These are phyloP conservation scores for Melolontha melolontha DNA, from an alignment of 2,888 invertebrate genomes.

Conservation along the genomic window DNA sequence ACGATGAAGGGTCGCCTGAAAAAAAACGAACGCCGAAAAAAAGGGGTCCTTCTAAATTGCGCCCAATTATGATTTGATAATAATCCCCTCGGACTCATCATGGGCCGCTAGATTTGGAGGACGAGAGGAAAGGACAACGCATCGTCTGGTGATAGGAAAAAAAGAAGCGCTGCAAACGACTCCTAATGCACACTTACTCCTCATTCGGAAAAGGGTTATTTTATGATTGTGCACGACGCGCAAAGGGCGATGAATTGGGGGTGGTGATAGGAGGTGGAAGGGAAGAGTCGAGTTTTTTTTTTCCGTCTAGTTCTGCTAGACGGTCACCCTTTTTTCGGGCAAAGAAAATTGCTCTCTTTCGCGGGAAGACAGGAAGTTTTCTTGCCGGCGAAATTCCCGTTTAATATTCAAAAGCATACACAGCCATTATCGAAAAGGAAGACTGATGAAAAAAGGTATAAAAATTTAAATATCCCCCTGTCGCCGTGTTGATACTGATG, in stretches of 20 bases:
- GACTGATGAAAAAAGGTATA: constrained; percentile 49
- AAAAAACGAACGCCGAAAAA: constrained; percentile 3
- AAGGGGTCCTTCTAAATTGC: constrained; percentile 17
- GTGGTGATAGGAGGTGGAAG: too few species aligned
- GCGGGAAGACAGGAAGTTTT: too few species aligned
- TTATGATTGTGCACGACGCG: too few species aligned
- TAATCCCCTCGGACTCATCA: constrained; percentile 13
- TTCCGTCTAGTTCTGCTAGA: too few species aligned
- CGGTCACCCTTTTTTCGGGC: too few species aligned
- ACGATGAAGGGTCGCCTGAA: not conserved
- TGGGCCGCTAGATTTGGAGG: not conserved
- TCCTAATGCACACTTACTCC: not conserved
- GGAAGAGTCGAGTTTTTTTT: too few species aligned
- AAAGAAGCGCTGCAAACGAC: not conserved
- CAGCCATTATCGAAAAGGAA: constrained; percentile 51
- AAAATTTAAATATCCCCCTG: constrained; percentile 49
- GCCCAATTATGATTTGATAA: constrained; percentile 27
- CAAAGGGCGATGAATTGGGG: too few species aligned
- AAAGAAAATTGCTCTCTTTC: too few species aligned
- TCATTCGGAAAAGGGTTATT: too few species aligned
- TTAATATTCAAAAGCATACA: constrained; percentile 50
- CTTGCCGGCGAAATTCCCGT: constrained; percentile 16
- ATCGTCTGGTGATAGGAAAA: not conserved
- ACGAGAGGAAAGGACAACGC: not conserved
- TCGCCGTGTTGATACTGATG: constrained; percentile 27